phyloP scores from a whole-genome alignment of 2,113 vertebrate genomes.

The Isurus oxyrinchus region DNA sequence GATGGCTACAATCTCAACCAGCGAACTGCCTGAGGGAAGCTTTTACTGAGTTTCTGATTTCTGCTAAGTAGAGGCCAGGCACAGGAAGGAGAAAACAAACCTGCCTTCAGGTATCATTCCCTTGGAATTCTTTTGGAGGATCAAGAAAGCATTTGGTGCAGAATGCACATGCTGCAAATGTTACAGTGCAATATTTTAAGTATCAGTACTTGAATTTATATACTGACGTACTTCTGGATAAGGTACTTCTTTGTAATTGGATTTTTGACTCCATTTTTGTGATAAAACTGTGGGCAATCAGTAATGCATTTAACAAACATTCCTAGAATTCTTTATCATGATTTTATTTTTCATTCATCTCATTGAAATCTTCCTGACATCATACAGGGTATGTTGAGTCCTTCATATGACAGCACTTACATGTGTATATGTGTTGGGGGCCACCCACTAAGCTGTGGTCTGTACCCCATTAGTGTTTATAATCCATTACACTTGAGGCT shows the following conservation, averaged over 20 bases:
- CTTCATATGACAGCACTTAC: neutral
- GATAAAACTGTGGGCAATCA: neutral
- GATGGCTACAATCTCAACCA: neutral
- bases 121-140: neutral
- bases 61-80: neutral
- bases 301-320: neutral
- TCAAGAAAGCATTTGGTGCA: neutral
- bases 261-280: neutral
- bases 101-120: neutral
- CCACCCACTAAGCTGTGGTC: neutral
- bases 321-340: neutral
- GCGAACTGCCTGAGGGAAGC: neutral
- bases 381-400: neutral
- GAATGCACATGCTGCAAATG: neutral
- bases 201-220: neutral
- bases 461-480: conserved; percentile 7
- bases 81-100: neutral
- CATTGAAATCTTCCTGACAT: neutral
- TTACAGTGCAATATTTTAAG: neutral
- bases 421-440: neutral
- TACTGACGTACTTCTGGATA: neutral
- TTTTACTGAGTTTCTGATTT: neutral
- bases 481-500: conserved; percentile 3
- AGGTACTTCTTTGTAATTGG: neutral
- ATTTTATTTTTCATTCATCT: conserved; percentile 22